Conservation (phyloP, 2,888 invertebrate species). For the Herminia tarsipennalis region DNA sequence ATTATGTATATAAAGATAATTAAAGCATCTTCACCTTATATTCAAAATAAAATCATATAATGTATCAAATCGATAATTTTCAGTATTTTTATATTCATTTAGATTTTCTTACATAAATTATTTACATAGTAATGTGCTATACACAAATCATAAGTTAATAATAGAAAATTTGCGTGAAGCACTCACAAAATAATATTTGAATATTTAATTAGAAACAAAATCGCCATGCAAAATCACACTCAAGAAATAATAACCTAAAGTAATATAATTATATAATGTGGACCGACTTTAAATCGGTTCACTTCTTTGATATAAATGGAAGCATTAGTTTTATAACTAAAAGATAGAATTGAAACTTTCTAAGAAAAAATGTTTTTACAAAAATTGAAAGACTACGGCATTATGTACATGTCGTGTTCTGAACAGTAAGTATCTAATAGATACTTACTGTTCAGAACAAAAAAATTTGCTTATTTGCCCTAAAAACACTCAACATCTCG, state of each 20-base stretch:
- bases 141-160: conserved; percentile 78
- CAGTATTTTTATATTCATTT: conserved; percentile 72
- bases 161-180: conserved; percentile 68
- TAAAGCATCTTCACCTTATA: conserved; percentile 85
- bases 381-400: conserved; percentile 44
- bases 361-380: conserved; percentile 48
- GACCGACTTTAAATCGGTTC: conserved; percentile 81
- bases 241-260: conserved; percentile 75
- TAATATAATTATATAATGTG: conserved; percentile 75
- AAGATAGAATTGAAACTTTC: conserved; percentile 61
- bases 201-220: conserved; percentile 75
- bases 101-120: conserved; percentile 71
- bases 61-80: conserved; percentile 70
- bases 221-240: conserved; percentile 84
- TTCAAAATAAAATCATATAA: conserved; percentile 82
- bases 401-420: conserved; percentile 57
- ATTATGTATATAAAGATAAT: conserved; percentile 81
- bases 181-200: conserved; percentile 66
- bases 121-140: conserved; percentile 72
- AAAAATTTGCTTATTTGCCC: too few species aligned
- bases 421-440: conserved; percentile 34
- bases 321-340: conserved; percentile 83
- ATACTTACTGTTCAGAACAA: too few species aligned
- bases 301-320: conserved; percentile 85
- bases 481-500: too few species aligned